Evolutionary conservation across 2,113 vertebrate genomes (phyloP).

Genomic region (Poecile atricapillus): DNA sequence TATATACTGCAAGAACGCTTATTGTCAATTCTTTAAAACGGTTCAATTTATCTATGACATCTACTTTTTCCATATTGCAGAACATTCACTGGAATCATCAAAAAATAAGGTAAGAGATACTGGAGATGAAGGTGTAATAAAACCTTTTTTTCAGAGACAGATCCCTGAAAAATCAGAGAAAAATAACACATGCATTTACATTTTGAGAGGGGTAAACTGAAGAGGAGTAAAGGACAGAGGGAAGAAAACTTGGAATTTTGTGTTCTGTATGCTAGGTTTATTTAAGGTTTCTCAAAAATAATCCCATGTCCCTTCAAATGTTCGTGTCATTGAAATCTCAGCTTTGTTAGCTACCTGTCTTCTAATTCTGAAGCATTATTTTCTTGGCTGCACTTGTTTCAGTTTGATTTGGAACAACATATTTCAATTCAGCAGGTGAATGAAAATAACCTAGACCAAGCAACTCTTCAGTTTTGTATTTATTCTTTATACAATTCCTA

Average conservation of each 20-base stretch:
- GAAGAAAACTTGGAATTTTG: not conserved
- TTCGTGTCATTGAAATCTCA: not conserved
- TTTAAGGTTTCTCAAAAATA: not conserved
- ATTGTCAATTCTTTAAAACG: not conserved
- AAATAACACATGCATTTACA: not conserved
- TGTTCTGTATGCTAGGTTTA: not conserved
- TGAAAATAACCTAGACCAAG: not conserved
- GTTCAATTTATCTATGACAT: not conserved
- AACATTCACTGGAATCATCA: slow-evolving; percentile 86
- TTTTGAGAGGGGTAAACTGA: not conserved
- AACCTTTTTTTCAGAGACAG: not conserved
- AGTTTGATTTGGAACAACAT: not conserved
- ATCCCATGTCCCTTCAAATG: not conserved
- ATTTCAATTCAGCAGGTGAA: not conserved
- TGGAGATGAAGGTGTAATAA: not conserved
- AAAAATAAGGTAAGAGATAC: slow-evolving; percentile 85
- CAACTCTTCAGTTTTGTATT: not conserved
- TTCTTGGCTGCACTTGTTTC: not conserved
- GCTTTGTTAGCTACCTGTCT: not conserved
- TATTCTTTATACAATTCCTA: not conserved
- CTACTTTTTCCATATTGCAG: slow-evolving; percentile 69
- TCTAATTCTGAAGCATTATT: not conserved
- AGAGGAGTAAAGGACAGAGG: not conserved
- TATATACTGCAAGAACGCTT: not conserved
- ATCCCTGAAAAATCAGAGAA: not conserved